Conservation (phyloP, 2,797 vertebrate genomes). For the Spinus pinus region DNA sequence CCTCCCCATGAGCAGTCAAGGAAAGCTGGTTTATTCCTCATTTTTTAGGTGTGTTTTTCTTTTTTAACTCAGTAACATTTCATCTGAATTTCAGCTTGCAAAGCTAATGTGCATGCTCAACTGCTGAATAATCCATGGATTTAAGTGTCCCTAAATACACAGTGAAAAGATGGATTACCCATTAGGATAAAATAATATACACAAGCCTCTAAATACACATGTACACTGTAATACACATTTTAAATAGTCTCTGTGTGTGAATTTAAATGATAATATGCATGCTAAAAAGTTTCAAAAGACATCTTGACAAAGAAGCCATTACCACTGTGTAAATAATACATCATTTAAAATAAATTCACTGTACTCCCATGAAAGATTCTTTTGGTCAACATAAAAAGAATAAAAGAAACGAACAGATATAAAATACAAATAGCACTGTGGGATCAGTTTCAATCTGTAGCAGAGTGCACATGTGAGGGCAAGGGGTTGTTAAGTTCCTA, state of each 20-base stretch:
- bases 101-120: conserved; percentile 4
- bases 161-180: conserved; percentile 65
- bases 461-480: background rate
- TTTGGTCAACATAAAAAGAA: conserved; percentile 12
- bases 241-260: conserved; percentile 53
- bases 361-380: conserved; percentile 22
- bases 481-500: background rate
- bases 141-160: conserved; percentile 67
- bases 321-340: conserved; percentile 65
- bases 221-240: conserved; percentile 51
- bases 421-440: background rate
- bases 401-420: background rate
- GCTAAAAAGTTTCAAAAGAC: conserved; percentile 55
- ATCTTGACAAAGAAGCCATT: conserved; percentile 61
- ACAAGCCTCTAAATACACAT: conserved; percentile 63
- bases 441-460: background rate
- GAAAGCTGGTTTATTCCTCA: background rate
- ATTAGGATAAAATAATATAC: conserved; percentile 69
- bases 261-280: conserved; percentile 55
- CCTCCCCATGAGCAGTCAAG: background rate
- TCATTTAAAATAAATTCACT: conserved; percentile 52
- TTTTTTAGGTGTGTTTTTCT: background rate
- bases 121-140: conserved; percentile 63
- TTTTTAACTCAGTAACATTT: background rate
- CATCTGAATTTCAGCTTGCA: conserved; percentile 28